These are phyloP conservation scores for Noctua fimbriata DNA, from an alignment of 2,888 invertebrate genomes.

Conservation along the genomic window DNA sequence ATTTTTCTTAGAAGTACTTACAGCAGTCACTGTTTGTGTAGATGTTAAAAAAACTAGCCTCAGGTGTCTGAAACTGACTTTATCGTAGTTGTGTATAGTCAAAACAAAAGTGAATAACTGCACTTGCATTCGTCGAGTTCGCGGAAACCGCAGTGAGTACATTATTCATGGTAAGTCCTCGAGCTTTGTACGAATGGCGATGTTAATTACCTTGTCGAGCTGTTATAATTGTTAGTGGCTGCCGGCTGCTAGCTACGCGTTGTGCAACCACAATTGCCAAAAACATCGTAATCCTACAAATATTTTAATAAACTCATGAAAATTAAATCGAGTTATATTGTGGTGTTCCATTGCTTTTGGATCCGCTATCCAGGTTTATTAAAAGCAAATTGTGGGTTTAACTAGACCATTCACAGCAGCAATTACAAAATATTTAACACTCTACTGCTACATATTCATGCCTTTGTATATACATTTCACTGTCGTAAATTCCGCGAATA, in stretches of 20 bases:
- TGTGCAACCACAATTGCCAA: conserved; percentile 41
- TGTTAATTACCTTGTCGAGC: conserved; percentile 56
- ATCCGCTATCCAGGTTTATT: conserved; percentile 1
- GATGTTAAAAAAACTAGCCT: neutral
- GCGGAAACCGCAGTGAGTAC: conserved; percentile 30
- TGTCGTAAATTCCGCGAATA: neutral
- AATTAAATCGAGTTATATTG: conserved; percentile 5
- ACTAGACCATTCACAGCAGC: neutral
- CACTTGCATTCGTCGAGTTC: conserved; percentile 18
- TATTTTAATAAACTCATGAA: conserved; percentile 26
- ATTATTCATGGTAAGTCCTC: conserved; percentile 46
- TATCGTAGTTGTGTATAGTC: neutral
- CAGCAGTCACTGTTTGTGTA: neutral
- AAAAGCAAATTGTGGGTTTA: neutral
- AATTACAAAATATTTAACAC: neutral
- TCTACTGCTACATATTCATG: neutral
- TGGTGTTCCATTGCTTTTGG: neutral
- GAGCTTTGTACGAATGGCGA: conserved; percentile 45
- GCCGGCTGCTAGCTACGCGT: conserved; percentile 20
- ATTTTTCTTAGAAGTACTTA: conserved; percentile 4
- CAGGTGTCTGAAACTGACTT: neutral
- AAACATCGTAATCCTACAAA: conserved; percentile 38
- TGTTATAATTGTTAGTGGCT: conserved; percentile 54
- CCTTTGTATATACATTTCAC: neutral
- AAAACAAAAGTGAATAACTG: conserved; percentile 33